Conservation (phyloP, 2,113 vertebrate species). For the Xiphophorus maculatus region DNA sequence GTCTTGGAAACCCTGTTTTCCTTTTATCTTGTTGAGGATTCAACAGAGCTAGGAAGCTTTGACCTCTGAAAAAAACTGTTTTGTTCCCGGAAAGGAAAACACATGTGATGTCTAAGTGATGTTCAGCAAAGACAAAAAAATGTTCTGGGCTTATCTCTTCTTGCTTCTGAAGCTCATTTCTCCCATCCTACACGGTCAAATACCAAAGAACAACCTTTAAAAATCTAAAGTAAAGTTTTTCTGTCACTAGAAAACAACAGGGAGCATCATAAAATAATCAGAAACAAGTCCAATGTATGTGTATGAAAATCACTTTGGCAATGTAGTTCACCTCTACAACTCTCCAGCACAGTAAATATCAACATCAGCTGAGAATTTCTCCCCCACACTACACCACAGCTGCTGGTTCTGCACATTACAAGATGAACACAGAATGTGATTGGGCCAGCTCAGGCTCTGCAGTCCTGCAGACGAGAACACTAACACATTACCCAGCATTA, state of each 20-base stretch:
- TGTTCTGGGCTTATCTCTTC: conserved; percentile 26
- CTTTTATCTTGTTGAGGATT: conserved; percentile 31
- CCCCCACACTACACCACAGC: conserved; percentile 12
- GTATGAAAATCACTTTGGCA: conserved; percentile 77
- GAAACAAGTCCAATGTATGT: conserved; percentile 33
- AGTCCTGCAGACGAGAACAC: conserved; percentile 6
- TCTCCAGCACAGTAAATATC: conserved; percentile 39
- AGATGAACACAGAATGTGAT: conserved; percentile 5
- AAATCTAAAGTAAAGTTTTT: conserved; percentile 7
- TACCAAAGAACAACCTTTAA: conserved; percentile 14
- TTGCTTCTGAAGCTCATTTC: conserved; percentile 22
- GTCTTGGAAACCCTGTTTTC: conserved; percentile 10
- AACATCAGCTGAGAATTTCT: conserved; percentile 37
- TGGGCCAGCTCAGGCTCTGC: conserved; percentile 30
- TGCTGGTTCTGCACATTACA: conserved; percentile 8
- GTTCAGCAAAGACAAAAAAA: conserved; percentile 16
- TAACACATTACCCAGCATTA: neutral
- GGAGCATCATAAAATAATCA: conserved; percentile 34
- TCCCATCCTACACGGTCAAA: neutral
- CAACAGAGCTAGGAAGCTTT: conserved; percentile 19
- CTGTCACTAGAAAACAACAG: conserved; percentile 35
- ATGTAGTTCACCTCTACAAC: conserved; percentile 54
- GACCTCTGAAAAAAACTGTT: conserved; percentile 9
- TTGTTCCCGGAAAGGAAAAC: conserved; percentile 7
- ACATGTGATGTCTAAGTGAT: conserved; percentile 15